Conservation (phyloP, 2,113 vertebrate genomes). For the Zosterops hypoxanthus region DNA sequence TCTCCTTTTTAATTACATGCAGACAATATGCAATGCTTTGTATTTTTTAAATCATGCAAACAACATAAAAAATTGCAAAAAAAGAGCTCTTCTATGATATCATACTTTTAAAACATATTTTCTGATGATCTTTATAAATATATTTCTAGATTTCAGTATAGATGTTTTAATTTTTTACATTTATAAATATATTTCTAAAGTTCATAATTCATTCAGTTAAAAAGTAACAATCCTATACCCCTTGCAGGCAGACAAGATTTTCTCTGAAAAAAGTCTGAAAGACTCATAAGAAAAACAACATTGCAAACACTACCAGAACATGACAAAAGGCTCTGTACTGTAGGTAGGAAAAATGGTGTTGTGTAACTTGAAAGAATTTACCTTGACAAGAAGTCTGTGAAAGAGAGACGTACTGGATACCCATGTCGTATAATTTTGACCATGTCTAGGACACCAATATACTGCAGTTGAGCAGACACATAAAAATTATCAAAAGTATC, state of each 20-base stretch:
- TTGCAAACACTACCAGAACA: neutral
- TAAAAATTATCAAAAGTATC: constrained; percentile 88
- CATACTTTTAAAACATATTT: neutral
- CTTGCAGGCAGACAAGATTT: neutral
- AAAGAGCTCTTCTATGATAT: neutral
- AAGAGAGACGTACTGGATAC: constrained; percentile 87
- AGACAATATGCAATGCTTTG: neutral
- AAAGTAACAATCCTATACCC: neutral
- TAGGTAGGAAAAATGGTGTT: neutral
- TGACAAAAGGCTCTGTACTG: neutral
- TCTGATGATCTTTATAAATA: neutral
- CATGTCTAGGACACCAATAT: constrained; percentile 91
- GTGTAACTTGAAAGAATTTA: constrained; percentile 46
- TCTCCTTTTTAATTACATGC: neutral
- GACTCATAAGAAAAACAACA: neutral
- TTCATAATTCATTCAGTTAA: neutral
- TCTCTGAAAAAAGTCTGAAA: neutral
- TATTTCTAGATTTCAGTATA: neutral
- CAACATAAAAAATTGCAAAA: neutral
- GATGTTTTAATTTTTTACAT: neutral
- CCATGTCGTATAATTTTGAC: constrained; percentile 91
- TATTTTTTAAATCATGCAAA: neutral
- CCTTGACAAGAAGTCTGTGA: constrained; percentile 88
- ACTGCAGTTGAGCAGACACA: constrained; percentile 91
- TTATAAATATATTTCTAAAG: neutral